A percentile compares a stretch with the other conserved stretches of the same genome.
phyloP scores from a whole-genome alignment of 2,797 vertebrate genomes.

The Catharus ustulatus region DNA sequence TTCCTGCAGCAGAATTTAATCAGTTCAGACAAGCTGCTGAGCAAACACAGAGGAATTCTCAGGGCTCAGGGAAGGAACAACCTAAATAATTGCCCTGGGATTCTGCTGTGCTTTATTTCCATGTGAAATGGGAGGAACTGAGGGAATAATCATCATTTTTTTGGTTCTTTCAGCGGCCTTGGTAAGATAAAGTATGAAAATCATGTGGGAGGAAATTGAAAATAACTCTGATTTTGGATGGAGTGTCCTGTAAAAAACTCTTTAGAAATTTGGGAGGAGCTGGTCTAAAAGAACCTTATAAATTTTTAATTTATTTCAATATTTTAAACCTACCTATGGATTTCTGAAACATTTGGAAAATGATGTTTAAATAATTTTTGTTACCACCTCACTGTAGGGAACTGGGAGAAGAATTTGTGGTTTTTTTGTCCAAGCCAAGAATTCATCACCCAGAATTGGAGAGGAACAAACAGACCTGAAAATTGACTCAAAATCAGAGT shows the following conservation, averaged over 20 bases:
- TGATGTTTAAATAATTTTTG: neutral
- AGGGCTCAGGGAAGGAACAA: neutral
- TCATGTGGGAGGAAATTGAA: neutral
- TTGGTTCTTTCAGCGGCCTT: neutral
- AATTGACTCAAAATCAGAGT: neutral
- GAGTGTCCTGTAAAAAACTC: neutral
- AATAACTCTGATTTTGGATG: neutral
- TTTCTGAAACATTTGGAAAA: neutral
- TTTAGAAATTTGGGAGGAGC: neutral
- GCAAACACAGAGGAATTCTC: conserved; percentile 41
- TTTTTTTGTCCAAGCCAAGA: neutral
- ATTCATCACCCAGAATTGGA: neutral
- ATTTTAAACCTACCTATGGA: neutral
- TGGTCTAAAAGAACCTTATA: neutral
- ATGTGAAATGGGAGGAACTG: neutral
- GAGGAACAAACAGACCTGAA: neutral
- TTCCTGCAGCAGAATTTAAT: conserved; percentile 19
- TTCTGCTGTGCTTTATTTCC: neutral
- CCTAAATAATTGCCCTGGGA: neutral
- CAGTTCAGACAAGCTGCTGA: conserved; percentile 23
- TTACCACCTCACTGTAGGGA: neutral
- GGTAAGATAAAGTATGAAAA: neutral
- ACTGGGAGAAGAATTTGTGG: neutral
- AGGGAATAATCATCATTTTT: neutral
- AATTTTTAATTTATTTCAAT: neutral